Base-by-base conservation (phyloP, 2,113 vertebrate genomes). In the Phrynocephalus versicolor region DNA sequence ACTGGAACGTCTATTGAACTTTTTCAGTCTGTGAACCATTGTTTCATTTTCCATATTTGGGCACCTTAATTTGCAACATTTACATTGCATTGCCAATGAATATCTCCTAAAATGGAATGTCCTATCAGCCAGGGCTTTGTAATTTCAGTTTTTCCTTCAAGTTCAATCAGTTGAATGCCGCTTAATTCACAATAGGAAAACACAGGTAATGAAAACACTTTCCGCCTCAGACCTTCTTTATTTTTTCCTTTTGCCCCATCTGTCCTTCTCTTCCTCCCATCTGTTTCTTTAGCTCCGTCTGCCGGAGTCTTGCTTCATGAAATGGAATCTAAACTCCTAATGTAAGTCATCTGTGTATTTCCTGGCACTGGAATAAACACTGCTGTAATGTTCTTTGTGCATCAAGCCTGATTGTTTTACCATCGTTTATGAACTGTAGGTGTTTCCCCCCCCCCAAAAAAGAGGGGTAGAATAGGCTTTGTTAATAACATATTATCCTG, bases 211-310 rank as follows among this genome's bases (percentile, higher is more conserved):
- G 71, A 73, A 92, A 92, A 88, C 0, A 0, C 77, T 85, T 85
- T 62, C 88, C 88, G 64, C 72, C 10, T 39, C 30, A 14, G 71
- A 18, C 1, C 73, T 23, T 84, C 19, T 37, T 76, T 67, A 3
- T 45, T 80, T 72, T 25, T 65, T 25, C 16, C 18, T n/a, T 41
- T 60, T 58, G 62, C 13, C 85, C 86, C 92, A 89, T 87, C 76
- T 87, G 91, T 93, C 85, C 85, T 92, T 14, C 85, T 81, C 41
- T 85, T 91, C 87, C 62, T 85, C 85, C 94, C 95, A 95, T 94
- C 93, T 95, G 92, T 93, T 94, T 93, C 95, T 92, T 96, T 97
- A 95, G 96, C 94, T 96, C 95, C 95, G 55, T 58, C 67, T 85
- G 25, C 70, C 83, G 93, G 92, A 95, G 93, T 94, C 81, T 72